Evolutionary conservation across 2,113 vertebrate species (phyloP), one percentile per base, ranked within the genome.

Genomic region (Garra rufa): DNA sequence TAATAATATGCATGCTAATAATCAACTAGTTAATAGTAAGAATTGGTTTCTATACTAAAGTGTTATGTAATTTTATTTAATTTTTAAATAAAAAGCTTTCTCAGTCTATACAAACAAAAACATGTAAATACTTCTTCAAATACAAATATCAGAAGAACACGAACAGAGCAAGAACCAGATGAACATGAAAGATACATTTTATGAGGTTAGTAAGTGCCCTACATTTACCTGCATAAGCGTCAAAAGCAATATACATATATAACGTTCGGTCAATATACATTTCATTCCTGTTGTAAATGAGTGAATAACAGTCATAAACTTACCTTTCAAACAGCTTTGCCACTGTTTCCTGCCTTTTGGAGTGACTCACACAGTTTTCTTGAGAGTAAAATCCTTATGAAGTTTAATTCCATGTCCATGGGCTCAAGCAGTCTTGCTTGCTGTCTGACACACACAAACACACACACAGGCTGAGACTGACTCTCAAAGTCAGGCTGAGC

Each of bases 371-470:
- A 82, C 13, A 38, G 14, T 82, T 78, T 88, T 88, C 87, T 78
- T 63, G 38, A 81, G 74, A 86, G 61, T 83, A 90, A 89, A 89
- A 91, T 93, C 88, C 90, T 87, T 74, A 86, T 84, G 83, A 83
- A 79, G 77, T 90, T 91, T 92, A 93, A 83, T 91, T 92, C 94
- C 94, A 94, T 94, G 83, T 90, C 91, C 79, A 9, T 43, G 44
- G 59, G 74, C 82, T 86, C 43, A 75, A 28, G 73, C 52, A 26
- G 88, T 87, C 76, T 80, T 30, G 8, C 14, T 61, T 70, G 17
- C 55, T 43, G 28, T 17, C 79, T 21, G 48, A 8, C 30, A 57
- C 28, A 84, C 83, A 79, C 43, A 74, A 55, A 50, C 61, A 79
- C 17, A 70, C 81, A 81, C 69, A 46, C 80, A 41, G 52, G 21